Evolutionary conservation across 2,113 vertebrate species (phyloP), one percentile per base, ranked within the genome.

Genomic region (Myotis yumanensis): DNA sequence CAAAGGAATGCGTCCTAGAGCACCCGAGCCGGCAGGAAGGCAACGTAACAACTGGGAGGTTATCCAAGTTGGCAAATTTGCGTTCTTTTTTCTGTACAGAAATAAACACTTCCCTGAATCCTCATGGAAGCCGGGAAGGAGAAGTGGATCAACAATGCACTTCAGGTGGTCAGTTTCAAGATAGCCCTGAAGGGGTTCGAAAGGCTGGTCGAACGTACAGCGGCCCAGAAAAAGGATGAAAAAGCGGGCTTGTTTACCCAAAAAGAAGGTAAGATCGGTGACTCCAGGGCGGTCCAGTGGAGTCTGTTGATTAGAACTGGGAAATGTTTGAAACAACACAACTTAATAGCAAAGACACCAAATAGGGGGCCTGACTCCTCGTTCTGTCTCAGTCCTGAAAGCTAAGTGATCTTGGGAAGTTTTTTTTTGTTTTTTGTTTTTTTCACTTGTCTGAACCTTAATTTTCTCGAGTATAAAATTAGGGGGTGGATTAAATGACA

Each of bases 231-330:
- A 93, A 98, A 40, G 84, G 96, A 98, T 17, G 95, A 98, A 95
- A 97, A 28, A 96, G 95, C 97, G 72, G 98, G 94, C 35, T 25
- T 97, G 52, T 79, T 48, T 72, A 32, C 89, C 77, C 91, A 90
- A 66, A 98, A 97, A 89, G 93, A 97, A 66, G 98, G 98, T 98
- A 98, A 98, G 97, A 72, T 52, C 57, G 43, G 11, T 25, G 23
- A 75, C 75, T 16, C 32, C 2, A 14, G 25, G 35, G 17, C 52
- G 68, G 51, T 59, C 15, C 16, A 46, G 0, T 11, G 68, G 52
- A 28, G 20, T 37, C 1, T 59, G 11, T 62, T 71, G 87, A 43
- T 89, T 92, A 54, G 54, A 91, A 84, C 5, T 10, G 11, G 30
- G 11, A 43, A 68, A 23, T 51, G n/a, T 40, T 64, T 95, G 66